phyloP scores from a whole-genome alignment of 2,113 vertebrate species.

The Mesocricetus auratus region DNA sequence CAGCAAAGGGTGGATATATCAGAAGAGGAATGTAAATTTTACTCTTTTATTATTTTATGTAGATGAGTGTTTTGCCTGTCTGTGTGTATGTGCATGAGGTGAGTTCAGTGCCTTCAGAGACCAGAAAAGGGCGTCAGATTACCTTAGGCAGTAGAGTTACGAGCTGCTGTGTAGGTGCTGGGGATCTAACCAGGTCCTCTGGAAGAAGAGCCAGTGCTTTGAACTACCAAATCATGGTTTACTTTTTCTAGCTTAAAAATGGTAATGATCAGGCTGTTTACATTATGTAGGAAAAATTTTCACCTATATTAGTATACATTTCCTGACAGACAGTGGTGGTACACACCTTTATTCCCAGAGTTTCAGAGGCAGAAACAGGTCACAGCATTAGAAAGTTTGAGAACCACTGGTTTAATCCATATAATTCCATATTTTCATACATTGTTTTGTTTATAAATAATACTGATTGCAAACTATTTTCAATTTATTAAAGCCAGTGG shows the following conservation, averaged over 20 bases:
- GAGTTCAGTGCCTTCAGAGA: neutral
- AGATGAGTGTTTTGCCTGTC: neutral
- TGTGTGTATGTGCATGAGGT: neutral
- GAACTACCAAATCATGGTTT: neutral
- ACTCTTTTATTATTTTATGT: neutral
- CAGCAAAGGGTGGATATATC: neutral
- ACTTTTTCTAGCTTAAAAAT: constrained; percentile 11
- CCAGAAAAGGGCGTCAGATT: neutral
- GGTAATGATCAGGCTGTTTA: neutral
- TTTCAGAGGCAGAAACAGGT: no score
- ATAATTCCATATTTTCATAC: constrained; percentile 1
- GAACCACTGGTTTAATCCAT: neutral
- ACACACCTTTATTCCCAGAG: no score
- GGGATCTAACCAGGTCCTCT: neutral
- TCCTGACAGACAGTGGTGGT: neutral
- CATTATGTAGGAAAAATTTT: constrained; percentile 33
- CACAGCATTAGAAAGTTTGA: neutral
- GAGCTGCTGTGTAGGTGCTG: neutral
- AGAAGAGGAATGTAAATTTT: neutral
- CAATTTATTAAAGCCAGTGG: constrained; percentile 49
- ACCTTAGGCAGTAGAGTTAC: neutral
- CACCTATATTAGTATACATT: neutral
- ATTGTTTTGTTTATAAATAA: constrained; percentile 48
- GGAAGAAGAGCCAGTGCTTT: neutral
- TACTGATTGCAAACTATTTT: constrained; percentile 31